Base-by-base conservation (phyloP, 2,888 invertebrate species). In the Willowsia nigromaculata region DNA sequence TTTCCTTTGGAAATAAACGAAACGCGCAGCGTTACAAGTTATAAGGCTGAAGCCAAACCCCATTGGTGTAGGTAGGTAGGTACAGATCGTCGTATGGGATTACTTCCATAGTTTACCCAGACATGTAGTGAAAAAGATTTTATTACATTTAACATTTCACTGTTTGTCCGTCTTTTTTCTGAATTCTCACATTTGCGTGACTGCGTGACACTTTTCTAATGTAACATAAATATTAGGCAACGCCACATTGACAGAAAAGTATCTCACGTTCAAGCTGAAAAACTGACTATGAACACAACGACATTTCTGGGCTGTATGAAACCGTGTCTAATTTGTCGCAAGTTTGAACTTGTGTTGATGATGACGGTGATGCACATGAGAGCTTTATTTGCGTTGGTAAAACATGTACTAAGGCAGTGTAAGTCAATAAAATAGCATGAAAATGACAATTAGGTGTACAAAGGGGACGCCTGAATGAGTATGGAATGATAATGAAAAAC, bases 301-400 rank as follows among this genome's bases (percentile, higher is more conserved):
- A 71, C 71, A 68, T 68, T 78, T 37, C 25, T 59, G 13, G 56
- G 27, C 40, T 80, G 18, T 59, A 80, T 6, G 80, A 59, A 37
- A 59, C 59, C 80, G 59, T 80, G 59, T 40, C 80, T n/a, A 56
- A 80, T 59, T 78, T 53, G n/a, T n/a, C n/a, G n/a, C 37, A 33
- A 18, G 15, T n/a, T n/a, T n/a, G n/a, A 76, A 78, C 25, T n/a
- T 53, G 13, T 30, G 25, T 33, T 53, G 13, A 22, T 13, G 2
- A 6, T 40, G 27, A 30, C 43, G 30, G 33, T 18, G 9, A 30
- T 78, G 1, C 18, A 13, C 3, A 76, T n/a, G 18, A 18, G 25
- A 9, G 4, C 4, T 37, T 7, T 40, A 18, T 50, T 50, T 15
- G 0, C 40, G 22, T 18, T 13, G 11, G 5, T 30, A 18, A 15